These are phyloP conservation scores for Pitta sordida DNA, from an alignment of 2,113 vertebrate species.

Conservation along the genomic window DNA sequence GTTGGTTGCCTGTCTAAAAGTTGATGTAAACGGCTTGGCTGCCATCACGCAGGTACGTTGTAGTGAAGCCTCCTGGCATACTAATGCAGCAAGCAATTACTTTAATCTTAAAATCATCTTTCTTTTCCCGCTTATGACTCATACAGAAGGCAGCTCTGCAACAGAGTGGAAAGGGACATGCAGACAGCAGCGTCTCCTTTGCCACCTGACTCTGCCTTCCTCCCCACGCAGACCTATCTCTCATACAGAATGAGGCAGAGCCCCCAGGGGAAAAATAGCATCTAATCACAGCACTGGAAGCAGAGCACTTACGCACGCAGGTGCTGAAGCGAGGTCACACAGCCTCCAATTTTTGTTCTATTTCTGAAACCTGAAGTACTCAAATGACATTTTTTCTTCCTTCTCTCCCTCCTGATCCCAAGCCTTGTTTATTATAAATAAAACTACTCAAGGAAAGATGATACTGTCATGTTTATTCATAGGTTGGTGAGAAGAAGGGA, in stretches of 20 bases:
- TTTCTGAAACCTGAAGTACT: conserved; percentile 48
- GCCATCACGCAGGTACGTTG: background rate
- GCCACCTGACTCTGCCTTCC: background rate
- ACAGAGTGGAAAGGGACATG: background rate
- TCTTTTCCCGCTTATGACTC: conserved; percentile 24
- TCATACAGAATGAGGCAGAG: conserved; percentile 7
- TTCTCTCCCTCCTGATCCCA: background rate
- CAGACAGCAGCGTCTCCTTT: background rate
- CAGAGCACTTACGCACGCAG: background rate
- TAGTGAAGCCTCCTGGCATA: background rate
- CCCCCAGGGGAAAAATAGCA: conserved; percentile 28
- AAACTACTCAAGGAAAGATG: background rate
- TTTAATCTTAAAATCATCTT: background rate
- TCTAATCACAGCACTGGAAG: conserved; percentile 23
- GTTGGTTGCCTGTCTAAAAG: background rate
- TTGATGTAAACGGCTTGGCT: background rate
- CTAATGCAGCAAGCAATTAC: background rate
- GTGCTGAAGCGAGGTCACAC: background rate
- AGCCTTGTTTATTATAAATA: conserved; percentile 11
- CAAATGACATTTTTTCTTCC: conserved; percentile 7
- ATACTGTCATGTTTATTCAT: conserved; percentile 25
- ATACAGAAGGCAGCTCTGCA: conserved; percentile 1
- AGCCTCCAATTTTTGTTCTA: conserved; percentile 40
- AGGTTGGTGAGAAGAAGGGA: background rate
- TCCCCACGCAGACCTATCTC: background rate